Evolutionary conservation across 2,888 invertebrate genomes (phyloP), one percentile per base, ranked within the genome.

Genomic region (Scelioninae gen. 1): DNA sequence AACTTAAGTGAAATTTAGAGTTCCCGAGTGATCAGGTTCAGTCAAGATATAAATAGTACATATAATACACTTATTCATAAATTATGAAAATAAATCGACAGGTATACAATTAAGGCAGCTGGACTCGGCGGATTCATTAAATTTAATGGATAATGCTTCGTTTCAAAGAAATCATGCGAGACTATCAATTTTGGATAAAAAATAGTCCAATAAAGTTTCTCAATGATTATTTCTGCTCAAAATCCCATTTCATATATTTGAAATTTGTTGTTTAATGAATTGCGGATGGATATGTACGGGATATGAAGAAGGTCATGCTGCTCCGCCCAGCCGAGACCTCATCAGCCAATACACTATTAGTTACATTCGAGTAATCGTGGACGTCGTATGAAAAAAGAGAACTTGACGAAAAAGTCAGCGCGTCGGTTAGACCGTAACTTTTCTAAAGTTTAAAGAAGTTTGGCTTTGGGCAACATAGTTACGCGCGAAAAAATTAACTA

Each of bases 61-160:
- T n/a, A 32, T 34, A 34, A 34, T 49, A 34, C 31, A 49, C 8
- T 49, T 49, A 11, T 63, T 34, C 63, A 62, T 62, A 62, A 62
- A 47, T 45, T 34, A 63, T 63, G 32, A 29, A 31, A 7, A 31
- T 45, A 62, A 62, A 45, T 45, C 13, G 45, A 45, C 10, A 45
- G 23, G 43, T n/a, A 60, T 5, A 53, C 16, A 5, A 49, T 49
- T 15, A 49, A 8, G 4, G 5, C 49, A 49, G 0, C 9, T 38
- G 10, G 15, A 23, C 31, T n/a, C 53, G 8, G 31, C 53, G n/a
- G 11, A 31, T 3, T 53, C 29, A 53, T 53, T 53, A 23, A 53
- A 23, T 53, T 53, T 31, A 53, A 53, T 53, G 10, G 23, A 23
- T 23, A 23, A 23, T 23, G 4, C 23, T 38, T 38, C 38, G 38